A percentile compares a stretch with the other conserved stretches of the same genome.
phyloP scores from a whole-genome alignment of 2,797 vertebrate species.

The Lithobates sylvaticus region DNA sequence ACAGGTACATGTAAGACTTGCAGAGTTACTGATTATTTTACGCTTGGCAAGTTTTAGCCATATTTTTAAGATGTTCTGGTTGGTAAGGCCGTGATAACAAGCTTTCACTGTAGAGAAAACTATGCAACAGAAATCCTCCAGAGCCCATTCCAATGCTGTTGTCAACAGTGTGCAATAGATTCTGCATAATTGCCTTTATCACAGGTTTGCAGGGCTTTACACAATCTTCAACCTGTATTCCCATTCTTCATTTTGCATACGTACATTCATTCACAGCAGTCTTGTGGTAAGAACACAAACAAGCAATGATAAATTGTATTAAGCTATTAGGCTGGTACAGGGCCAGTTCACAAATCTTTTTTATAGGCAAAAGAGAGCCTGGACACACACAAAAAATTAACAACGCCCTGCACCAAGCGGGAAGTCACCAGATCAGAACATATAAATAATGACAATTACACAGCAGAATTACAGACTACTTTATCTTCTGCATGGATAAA shows the following conservation, averaged over 20 bases:
- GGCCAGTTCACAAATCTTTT: slow-evolving; percentile 59
- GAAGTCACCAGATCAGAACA: slow-evolving; percentile 34
- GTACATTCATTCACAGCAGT: slow-evolving; percentile 59
- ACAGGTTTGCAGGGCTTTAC: slow-evolving; percentile 64
- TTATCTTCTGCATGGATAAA: neutral
- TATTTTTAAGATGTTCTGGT: slow-evolving; percentile 27
- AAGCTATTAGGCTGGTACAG: slow-evolving; percentile 65
- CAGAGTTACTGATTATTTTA: slow-evolving; percentile 31
- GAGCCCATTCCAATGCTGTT: slow-evolving; percentile 36
- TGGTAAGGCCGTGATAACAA: slow-evolving; percentile 52
- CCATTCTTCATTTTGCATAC: slow-evolving; percentile 63
- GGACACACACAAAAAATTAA: slow-evolving; percentile 43
- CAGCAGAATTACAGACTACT: neutral
- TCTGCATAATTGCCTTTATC: slow-evolving; percentile 58
- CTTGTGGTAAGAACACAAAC: slow-evolving; percentile 38
- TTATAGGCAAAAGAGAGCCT: slow-evolving; percentile 44
- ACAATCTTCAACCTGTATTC: slow-evolving; percentile 64
- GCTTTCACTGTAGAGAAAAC: slow-evolving; percentile 5
- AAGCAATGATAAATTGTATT: slow-evolving; percentile 65
- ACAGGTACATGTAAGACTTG: slow-evolving; percentile 20
- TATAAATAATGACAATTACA: neutral
- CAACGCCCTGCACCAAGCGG: slow-evolving; percentile 40
- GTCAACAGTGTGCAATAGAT: slow-evolving; percentile 40
- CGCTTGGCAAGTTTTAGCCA: slow-evolving; percentile 30
- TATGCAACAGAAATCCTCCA: slow-evolving; percentile 34